phyloP scores from a whole-genome alignment of 2,113 vertebrate species.

The Arizona elegans region DNA sequence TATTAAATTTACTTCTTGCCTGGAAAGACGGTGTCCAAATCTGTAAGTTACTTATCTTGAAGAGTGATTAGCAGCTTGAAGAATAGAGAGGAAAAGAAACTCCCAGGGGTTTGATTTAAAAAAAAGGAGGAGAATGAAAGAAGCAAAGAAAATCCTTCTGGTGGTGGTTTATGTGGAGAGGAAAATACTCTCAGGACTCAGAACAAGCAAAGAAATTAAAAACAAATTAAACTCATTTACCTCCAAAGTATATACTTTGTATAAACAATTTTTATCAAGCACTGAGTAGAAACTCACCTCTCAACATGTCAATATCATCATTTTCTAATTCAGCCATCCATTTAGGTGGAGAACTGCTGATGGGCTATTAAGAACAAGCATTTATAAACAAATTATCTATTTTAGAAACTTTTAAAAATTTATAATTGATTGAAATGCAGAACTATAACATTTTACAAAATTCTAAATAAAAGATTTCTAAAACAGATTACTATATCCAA shows the following conservation, averaged over 20 bases:
- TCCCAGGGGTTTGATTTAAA: not conserved
- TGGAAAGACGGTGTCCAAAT: not conserved
- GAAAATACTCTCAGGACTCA: not conserved
- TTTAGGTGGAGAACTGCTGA: conserved; percentile 92
- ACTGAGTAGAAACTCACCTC: conserved; percentile 74
- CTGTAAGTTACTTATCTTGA: not conserved
- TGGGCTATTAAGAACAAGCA: conserved; percentile 76
- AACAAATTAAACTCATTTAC: not conserved
- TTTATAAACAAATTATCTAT: not conserved
- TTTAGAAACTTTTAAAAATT: not conserved
- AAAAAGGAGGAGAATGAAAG: not conserved
- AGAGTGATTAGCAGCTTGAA: not conserved
- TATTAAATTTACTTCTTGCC: not conserved
- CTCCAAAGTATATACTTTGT: not conserved
- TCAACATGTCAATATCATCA: conserved; percentile 97
- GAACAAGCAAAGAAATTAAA: not conserved
- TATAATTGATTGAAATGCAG: not conserved
- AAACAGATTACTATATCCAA: not conserved
- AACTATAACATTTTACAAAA: not conserved
- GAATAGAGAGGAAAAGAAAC: not conserved
- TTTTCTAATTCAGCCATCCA: conserved; percentile 99
- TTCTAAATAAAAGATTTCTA: not conserved
- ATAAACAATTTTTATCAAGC: not conserved
- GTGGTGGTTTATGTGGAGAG: not conserved
- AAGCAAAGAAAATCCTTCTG: not conserved